A percentile compares a stretch with the other conserved stretches of the same genome.
Conservation (phyloP, 1,140 invertebrate species). For the Euura saliciscinereae region DNA sequence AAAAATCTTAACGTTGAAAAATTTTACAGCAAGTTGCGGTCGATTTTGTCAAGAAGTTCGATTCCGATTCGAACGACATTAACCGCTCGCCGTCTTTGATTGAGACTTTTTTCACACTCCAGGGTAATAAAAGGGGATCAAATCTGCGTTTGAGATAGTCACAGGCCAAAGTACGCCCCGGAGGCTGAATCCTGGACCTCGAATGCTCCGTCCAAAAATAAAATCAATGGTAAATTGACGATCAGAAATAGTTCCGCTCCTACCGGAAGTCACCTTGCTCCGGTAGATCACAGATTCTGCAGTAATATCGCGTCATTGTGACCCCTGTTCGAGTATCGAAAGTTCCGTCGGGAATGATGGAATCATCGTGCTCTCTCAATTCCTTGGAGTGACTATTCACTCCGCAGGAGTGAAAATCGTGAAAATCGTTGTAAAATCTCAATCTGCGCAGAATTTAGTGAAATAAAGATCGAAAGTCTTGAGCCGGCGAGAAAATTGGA, state of each 20-base stretch:
- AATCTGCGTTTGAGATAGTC: background rate
- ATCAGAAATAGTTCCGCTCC: slow-evolving; percentile 46
- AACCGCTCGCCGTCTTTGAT: too few species aligned
- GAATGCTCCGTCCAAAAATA: slow-evolving; percentile 46
- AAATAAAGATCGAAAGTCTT: background rate
- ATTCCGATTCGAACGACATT: too few species aligned
- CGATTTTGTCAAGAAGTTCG: too few species aligned
- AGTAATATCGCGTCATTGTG: background rate
- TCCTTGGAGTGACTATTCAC: background rate
- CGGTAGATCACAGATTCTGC: slow-evolving; percentile 3
- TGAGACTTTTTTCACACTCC: too few species aligned
- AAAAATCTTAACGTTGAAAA: too few species aligned
- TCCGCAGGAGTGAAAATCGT: background rate
- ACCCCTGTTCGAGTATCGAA: too few species aligned
- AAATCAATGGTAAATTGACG: slow-evolving; percentile 43
- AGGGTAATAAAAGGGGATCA: background rate
- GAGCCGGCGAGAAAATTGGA: background rate
- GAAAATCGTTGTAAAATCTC: background rate
- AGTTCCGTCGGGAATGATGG: background rate
- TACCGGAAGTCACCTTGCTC: slow-evolving; percentile 30
- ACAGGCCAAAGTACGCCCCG: background rate
- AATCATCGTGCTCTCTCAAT: background rate
- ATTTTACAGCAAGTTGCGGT: too few species aligned
- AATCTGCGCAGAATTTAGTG: background rate
- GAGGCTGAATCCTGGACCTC: slow-evolving; percentile 43